A percentile compares a stretch with the other conserved stretches of the same genome.
Conservation (phyloP, 2,888 invertebrate genomes). For the Quadriops clusia region DNA sequence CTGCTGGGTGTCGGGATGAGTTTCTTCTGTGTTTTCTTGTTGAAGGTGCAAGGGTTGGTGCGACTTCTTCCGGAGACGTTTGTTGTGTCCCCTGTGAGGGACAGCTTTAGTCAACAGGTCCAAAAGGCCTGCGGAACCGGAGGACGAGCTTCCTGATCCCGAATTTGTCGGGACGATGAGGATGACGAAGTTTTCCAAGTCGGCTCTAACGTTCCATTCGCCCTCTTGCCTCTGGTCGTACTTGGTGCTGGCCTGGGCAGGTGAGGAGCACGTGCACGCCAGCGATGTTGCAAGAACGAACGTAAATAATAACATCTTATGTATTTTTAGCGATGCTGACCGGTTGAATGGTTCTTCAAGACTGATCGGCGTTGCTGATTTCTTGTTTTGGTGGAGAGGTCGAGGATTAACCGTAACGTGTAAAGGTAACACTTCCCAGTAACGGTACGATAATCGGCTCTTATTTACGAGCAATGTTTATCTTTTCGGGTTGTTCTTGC, state of each 20-base stretch:
- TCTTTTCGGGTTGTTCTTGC: too few species aligned
- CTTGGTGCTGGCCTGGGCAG: conserved; percentile 11
- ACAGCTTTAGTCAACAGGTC: conserved; percentile 28
- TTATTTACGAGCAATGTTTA: too few species aligned
- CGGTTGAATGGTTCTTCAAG: too few species aligned
- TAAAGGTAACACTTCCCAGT: conserved; percentile 16
- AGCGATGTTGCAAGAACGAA: conserved; percentile 1
- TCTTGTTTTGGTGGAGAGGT: conserved; percentile 11
- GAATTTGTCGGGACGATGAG: conserved; percentile 43
- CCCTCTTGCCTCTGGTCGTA: conserved; percentile 70
- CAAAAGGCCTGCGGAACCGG: conserved; percentile 18
- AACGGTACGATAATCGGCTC: too few species aligned
- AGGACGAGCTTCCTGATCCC: conserved; percentile 11
- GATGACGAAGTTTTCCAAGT: conserved; percentile 62
- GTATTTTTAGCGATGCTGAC: conserved; percentile 12
- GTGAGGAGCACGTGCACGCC: too few species aligned
- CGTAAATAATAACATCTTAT: too few species aligned
- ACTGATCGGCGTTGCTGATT: conserved; percentile 8
- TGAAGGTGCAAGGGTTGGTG: conserved; percentile 29
- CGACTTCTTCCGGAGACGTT: conserved; percentile 11
- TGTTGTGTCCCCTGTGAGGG: too few species aligned
- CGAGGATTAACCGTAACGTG: conserved; percentile 13
- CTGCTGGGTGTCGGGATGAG: conserved; percentile 34
- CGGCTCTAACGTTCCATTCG: conserved; percentile 56
- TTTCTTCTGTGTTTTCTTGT: conserved; percentile 24